phyloP scores from a whole-genome alignment of 2,113 vertebrate genomes.

The Trinectes maculatus region DNA sequence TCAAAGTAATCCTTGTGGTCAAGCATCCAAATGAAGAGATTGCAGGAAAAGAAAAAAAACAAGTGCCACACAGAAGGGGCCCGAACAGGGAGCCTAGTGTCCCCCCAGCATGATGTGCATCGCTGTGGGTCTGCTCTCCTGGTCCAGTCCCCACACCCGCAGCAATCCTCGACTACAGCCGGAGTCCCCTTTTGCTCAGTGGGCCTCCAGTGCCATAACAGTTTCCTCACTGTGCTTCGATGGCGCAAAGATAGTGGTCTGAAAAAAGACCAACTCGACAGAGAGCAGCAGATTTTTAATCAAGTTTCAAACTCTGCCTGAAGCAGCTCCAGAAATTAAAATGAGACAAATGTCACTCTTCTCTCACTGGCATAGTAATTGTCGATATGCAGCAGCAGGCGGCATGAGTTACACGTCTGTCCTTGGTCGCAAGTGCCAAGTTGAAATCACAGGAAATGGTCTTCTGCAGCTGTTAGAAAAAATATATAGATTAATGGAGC shows the following conservation, averaged over 20 bases:
- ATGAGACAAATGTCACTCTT: slow-evolving; percentile 66
- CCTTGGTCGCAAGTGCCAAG: slow-evolving; percentile 38
- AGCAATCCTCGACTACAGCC: slow-evolving; percentile 59
- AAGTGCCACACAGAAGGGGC: slow-evolving; percentile 54
- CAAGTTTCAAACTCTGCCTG: slow-evolving; percentile 48
- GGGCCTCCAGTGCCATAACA: slow-evolving; percentile 47
- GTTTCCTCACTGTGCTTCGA: slow-evolving; percentile 39
- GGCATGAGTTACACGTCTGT: slow-evolving; percentile 34
- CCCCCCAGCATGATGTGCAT: slow-evolving; percentile 58
- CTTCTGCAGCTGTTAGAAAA: slow-evolving; percentile 57
- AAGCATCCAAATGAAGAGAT: slow-evolving; percentile 73
- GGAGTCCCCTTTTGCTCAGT: slow-evolving; percentile 49
- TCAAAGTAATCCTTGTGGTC: slow-evolving; percentile 78
- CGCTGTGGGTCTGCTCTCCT: slow-evolving; percentile 46
- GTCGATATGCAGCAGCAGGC: slow-evolving; percentile 31
- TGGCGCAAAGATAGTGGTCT: slow-evolving; percentile 30
- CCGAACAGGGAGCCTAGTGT: slow-evolving; percentile 79
- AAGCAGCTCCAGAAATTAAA: slow-evolving; percentile 60
- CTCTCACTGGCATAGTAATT: slow-evolving; percentile 39
- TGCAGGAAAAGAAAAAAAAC: slow-evolving; percentile 54
- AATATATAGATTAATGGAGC: slow-evolving; percentile 34
- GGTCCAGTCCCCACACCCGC: slow-evolving; percentile 57
- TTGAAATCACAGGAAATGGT: slow-evolving; percentile 50
- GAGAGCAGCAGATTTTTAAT: slow-evolving; percentile 51
- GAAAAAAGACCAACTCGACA: slow-evolving; percentile 53